A percentile compares a stretch with the other conserved stretches of the same genome.
phyloP scores from a whole-genome alignment of 2,113 vertebrate genomes.

The Syngnathus typhle region DNA sequence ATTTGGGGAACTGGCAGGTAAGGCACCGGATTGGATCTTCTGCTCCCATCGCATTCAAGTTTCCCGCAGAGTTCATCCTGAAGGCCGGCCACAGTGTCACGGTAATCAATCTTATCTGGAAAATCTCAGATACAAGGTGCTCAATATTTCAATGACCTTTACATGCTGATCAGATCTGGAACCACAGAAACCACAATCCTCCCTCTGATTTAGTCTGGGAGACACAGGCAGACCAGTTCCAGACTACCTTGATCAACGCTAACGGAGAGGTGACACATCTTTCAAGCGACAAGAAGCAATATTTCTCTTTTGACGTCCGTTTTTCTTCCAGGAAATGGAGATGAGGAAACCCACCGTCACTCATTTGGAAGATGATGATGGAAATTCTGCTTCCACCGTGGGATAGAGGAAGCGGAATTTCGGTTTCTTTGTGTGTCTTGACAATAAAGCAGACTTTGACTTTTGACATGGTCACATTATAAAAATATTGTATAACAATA shows the following conservation, averaged over 20 bases:
- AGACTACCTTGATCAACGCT: constrained; percentile 83
- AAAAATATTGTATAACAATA: too few species aligned
- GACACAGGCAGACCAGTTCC: constrained; percentile 81
- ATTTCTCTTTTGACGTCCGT: neutral
- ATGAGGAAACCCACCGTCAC: constrained; percentile 92
- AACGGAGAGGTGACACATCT: constrained; percentile 77
- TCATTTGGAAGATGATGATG: constrained; percentile 81
- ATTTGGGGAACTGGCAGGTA: constrained; percentile 90
- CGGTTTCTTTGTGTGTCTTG: too few species aligned
- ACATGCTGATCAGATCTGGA: constrained; percentile 79
- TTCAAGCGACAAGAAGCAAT: neutral
- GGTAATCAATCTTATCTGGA: constrained; percentile 64
- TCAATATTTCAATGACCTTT: neutral
- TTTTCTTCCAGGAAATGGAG: constrained; percentile 82
- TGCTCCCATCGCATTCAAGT: constrained; percentile 78
- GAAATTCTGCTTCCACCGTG: too few species aligned
- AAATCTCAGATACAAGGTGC: too few species aligned
- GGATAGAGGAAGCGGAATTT: too few species aligned
- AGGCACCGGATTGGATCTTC: constrained; percentile 85
- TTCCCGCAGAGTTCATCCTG: constrained; percentile 85
- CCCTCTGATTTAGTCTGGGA: constrained; percentile 93
- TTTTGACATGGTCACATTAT: too few species aligned
- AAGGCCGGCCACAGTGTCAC: constrained; percentile 88
- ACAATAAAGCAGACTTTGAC: too few species aligned
- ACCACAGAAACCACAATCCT: constrained; percentile 79